Evolutionary conservation across 2,888 invertebrate species (phyloP), one percentile per base, ranked within the genome.

Genomic region (Aelia acuminata): DNA sequence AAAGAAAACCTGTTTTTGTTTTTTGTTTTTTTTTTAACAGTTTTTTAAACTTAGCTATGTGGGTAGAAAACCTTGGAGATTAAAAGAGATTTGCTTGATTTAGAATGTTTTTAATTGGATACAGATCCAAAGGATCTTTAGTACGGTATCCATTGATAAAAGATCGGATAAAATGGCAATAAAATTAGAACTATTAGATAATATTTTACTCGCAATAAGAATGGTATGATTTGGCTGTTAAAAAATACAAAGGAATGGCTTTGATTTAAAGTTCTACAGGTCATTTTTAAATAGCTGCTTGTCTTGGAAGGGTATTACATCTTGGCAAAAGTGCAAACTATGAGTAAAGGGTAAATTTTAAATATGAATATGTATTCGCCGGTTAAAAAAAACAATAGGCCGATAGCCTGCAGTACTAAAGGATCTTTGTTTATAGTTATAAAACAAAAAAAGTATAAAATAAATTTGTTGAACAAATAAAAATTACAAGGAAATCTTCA

Each of bases 301-400:
- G 39, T 80, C 80, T 31, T 43, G 80, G 80, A 43, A 80, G 39
- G 43, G 80, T 35, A 80, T 63, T 63, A 63, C 22, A 43, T n/a
- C 22, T 80, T 80, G 80, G 80, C 80, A 80, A 39, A 11, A 80
- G n/a, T 13, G 43, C 80, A 80, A 80, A 80, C 43, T 43, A 80
- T 80, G 80, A 80, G 80, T 43, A 80, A 43, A 80, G 39, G n/a
- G 22, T 43, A 80, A 43, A 80, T 80, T 80, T 80, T 22, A 18
- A 80, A 43, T n/a, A n/a, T n/a, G n/a, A 39, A 10, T 80, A 80
- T 43, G 39, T 43, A 43, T 35, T 8, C 3, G 11, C 43, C n/a
- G 20, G 39, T 31, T 43, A 80, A 43, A n/a, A 80, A 22, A 43
- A 31, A 43, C 22, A 80, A 63, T 31, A 31, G 31, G 63, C 31